Conservation (phyloP, 2,113 vertebrate genomes). For the Plecotus auritus region DNA sequence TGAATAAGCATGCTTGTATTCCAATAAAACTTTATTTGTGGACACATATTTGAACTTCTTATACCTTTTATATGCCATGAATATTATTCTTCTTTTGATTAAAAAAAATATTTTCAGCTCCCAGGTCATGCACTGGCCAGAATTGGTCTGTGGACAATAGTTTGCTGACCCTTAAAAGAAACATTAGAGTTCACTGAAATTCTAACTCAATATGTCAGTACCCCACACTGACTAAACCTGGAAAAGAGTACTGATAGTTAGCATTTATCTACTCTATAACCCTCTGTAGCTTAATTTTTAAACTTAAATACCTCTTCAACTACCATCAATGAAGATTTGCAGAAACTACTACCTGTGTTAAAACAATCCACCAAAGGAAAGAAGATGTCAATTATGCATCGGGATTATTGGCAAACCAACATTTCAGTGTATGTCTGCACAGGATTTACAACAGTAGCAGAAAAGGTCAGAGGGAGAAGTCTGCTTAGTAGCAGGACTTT, state of each 20-base stretch:
- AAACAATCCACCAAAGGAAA: not conserved
- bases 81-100: not conserved
- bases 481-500: not conserved
- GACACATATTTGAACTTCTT: not conserved
- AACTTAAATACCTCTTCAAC: not conserved
- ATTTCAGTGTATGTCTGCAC: not conserved
- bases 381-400: not conserved
- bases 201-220: not conserved
- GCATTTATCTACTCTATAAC: not conserved
- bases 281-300: not conserved
- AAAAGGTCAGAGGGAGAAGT: conserved; percentile 40
- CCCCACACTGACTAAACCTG: not conserved
- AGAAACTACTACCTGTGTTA: not conserved
- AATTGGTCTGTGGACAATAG: not conserved
- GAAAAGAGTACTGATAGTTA: not conserved
- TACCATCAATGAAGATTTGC: not conserved
- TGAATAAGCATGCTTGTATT: not conserved
- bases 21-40: not conserved
- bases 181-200: not conserved
- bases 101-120: not conserved
- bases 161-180: not conserved
- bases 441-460: conserved; percentile 43
- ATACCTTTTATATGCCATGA: not conserved
- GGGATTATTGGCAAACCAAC: not conserved
- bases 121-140: accelerated